Evolutionary conservation across 2,888 invertebrate genomes (phyloP), one percentile per base, ranked within the genome.

Genomic region (Archips xylosteana): DNA sequence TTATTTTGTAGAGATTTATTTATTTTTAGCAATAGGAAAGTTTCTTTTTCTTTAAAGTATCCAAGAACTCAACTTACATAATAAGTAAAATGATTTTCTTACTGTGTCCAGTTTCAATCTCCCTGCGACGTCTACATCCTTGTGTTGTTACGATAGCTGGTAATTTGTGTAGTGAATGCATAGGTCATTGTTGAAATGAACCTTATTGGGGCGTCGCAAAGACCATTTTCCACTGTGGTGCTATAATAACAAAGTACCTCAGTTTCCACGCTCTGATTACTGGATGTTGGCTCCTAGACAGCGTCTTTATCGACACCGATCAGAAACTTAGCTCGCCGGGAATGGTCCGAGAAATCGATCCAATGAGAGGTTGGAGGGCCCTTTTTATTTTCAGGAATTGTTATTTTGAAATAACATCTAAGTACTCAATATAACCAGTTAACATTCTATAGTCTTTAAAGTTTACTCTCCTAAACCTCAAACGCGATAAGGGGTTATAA

Each of bases 231-330:
- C 82, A 81, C 79, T 82, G 83, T 78, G 78, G 78, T 77, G 80
- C 80, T 85, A 83, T 83, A 84, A 87, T 85, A 88, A 87, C 91
- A 87, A 87, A 85, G 89, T 89, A 90, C 88, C 85, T 91, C 92
- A 92, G 93, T 91, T 94, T 92, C 92, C 93, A 94, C 94, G 94
- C 93, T 94, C 94, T 94, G 92, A 93, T 94, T 92, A 92, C 85
- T 94, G 94, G 94, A 92, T 94, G 92, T 94, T 94, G 94, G 92
- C 94, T 93, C 76, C 92, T 90, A 92, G 92, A 92, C 91, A 89
- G 86, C 89, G 89, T 92, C 92, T 92, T 90, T 94, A 93, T 93
- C 92, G 91, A 86, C 86, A 87, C 85, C 86, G 89, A 94, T 94
- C 93, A 90, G 91, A 89, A 88, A 88, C 85, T 83, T 81, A 83